Base-by-base conservation (phyloP, 2,888 invertebrate species). In the Hermodice carunculata region DNA sequence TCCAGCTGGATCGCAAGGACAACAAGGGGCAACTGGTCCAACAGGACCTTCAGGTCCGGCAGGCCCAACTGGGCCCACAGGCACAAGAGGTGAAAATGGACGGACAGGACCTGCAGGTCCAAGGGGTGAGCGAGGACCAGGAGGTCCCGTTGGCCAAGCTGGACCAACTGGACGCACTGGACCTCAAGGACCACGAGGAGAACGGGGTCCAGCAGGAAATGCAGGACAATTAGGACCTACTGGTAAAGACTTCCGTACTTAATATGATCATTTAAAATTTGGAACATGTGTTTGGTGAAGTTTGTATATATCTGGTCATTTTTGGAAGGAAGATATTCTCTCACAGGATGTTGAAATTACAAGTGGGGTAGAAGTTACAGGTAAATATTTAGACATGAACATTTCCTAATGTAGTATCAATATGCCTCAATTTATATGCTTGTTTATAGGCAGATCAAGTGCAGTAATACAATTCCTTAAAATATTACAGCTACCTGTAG, bases 1-100 rank as follows among this genome's bases (percentile, higher is more conserved):
- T 37, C 52, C 58, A 37, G 51, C 61, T 34, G 69, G 69, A 17
- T 6, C 19, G n/a, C 17, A 29, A 26, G 69, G 71, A 24, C 42
- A 11, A 4, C 56, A 34, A 6, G 70, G 70, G 5, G n/a, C 5
- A 4, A 54, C 54, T 51, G 69, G 69, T 19, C 26, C 49, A 24
- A 37, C 49, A 40, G 69, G 69, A 4, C 34, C 28, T 26, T 46
- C 40, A 8, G 67, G 61, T 31, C 48, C 17, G 22, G 31, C 26
- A 11, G 49, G 49, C 2, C 2, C 31, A 3, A 29, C 26, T 17
- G 49, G 49, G 3, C 5, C 11, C 3, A 56, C 32, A 31, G 63
- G 34, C 29, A 22, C 24, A 42, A 42, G 42, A 54, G 54, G 54
- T 28, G 42, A n/a, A 6, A 17, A 17, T 2, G 54, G 54, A 42